Conservation (phyloP, 2,797 vertebrate genomes). For the Fistularia tabacaria region DNA sequence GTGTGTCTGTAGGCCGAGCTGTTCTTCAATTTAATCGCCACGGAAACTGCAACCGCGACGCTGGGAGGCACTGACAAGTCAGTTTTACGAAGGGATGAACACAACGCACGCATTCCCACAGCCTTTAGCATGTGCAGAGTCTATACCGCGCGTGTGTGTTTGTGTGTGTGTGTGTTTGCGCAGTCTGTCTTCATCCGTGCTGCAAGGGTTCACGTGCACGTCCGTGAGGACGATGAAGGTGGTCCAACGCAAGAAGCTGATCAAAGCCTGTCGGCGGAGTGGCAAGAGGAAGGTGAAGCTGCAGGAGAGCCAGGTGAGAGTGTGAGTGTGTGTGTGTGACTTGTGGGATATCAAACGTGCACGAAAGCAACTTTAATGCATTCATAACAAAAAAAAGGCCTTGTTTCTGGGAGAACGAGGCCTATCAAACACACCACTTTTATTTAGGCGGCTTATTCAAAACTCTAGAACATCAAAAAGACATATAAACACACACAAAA, state of each 20-base stretch:
- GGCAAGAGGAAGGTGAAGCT: constrained; percentile 45
- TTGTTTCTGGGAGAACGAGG: no score
- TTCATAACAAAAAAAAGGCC: no score
- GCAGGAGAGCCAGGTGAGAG: constrained; percentile 70
- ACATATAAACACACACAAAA: no score
- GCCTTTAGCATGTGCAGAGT: neutral
- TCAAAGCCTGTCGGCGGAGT: constrained; percentile 60
- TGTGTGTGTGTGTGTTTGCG: constrained; percentile 24
- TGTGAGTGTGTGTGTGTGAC: constrained; percentile 3
- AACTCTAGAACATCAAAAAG: no score
- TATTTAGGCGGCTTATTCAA: no score
- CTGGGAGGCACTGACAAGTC: constrained; percentile 52
- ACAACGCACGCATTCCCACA: no score
- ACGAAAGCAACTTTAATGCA: no score
- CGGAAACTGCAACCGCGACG: neutral
- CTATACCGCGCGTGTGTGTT: constrained; percentile 10
- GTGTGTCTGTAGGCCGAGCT: constrained; percentile 56
- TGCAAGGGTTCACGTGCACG: constrained; percentile 76
- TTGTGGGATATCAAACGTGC: neutral
- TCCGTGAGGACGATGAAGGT: constrained; percentile 27
- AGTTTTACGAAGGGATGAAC: constrained; percentile 23
- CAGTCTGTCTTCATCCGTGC: constrained; percentile 68
- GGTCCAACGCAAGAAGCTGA: constrained; percentile 45
- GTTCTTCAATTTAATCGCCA: constrained; percentile 58
- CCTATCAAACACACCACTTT: no score